Evolutionary conservation across 2,888 invertebrate species (phyloP), one percentile per base, ranked within the genome.

Genomic region (Amiota communis): DNA sequence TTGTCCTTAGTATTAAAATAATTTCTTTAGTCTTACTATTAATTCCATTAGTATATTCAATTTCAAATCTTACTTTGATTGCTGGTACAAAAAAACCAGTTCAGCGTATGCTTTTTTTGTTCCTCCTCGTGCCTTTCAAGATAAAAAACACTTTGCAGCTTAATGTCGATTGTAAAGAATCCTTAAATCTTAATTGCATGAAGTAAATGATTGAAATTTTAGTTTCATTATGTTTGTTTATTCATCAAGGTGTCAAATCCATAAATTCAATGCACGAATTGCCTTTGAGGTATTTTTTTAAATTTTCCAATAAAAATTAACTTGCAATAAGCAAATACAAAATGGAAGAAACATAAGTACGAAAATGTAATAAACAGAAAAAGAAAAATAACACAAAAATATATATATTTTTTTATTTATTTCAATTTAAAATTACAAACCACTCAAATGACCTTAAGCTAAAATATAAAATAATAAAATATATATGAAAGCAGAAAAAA

Each of bases 391-490:
- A 65, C 23, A n/a, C 56, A 56, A 67, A n/a, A 71, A 57, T n/a
- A 57, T 56, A 74, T n/a, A n/a, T n/a, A 71, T 17, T 11, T 67
- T 4, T 47, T 48, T 46, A 70, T 59, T 59, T 74, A 77, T 78
- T 81, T 77, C 81, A 82, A 81, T 82, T 82, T 83, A 82, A 82
- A 81, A 80, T 78, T 78, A 79, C 77, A 79, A 79, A 79, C 81
- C 80, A 75, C 83, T 78, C 81, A 71, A 81, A 80, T 78, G 81
- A 81, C 81, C 82, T 81, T 79, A 81, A 82, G 82, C 78, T 75
- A 78, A n/a, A n/a, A 77, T 80, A 82, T 79, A 78, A 78, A 75
- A 73, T 71, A 72, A 73, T 68, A 53, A 68, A 67, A 67, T 67
- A 23, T 20, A 67, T n/a, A n/a, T 67, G 73, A 75, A 36, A 36